Evolutionary conservation across 1,140 invertebrate genomes (phyloP).

Genomic region (Megathymus violae): DNA sequence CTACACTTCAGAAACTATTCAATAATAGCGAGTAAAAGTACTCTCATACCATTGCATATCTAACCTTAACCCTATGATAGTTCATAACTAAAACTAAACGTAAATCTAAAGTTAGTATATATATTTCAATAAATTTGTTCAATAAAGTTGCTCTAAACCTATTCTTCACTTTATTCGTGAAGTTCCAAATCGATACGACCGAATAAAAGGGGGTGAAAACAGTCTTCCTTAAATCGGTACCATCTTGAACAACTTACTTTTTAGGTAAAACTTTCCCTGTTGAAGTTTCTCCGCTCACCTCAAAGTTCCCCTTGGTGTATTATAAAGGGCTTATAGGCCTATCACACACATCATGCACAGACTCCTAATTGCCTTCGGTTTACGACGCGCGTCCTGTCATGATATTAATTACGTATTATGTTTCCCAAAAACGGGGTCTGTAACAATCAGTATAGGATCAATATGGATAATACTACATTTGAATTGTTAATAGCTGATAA

Average conservation of each 20-base stretch:
- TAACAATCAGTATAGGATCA: no score
- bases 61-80: no score
- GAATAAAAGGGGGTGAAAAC: not conserved
- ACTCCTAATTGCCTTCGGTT: slow-evolving; percentile 71
- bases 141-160: no score
- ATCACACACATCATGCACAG: slow-evolving; percentile 63
- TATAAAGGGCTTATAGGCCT: slow-evolving; percentile 63
- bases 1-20: no score
- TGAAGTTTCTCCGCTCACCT: slow-evolving; percentile 36
- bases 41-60: no score
- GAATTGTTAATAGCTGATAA: no score
- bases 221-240: not conserved
- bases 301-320: slow-evolving; percentile 38
- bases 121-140: no score
- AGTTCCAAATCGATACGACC: not conserved
- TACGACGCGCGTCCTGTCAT: slow-evolving; percentile 49
- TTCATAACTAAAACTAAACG: no score
- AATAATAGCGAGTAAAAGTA: no score
- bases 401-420: slow-evolving; percentile 61
- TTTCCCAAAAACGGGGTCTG: slow-evolving; percentile 41
- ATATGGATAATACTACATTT: not conserved
- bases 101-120: no score
- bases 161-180: no score
- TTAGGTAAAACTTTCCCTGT: slow-evolving; percentile 1
- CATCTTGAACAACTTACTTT: not conserved